These are phyloP conservation scores for Drosophila paranaensis DNA, from an alignment of 2,888 invertebrate genomes.

Conservation along the genomic window DNA sequence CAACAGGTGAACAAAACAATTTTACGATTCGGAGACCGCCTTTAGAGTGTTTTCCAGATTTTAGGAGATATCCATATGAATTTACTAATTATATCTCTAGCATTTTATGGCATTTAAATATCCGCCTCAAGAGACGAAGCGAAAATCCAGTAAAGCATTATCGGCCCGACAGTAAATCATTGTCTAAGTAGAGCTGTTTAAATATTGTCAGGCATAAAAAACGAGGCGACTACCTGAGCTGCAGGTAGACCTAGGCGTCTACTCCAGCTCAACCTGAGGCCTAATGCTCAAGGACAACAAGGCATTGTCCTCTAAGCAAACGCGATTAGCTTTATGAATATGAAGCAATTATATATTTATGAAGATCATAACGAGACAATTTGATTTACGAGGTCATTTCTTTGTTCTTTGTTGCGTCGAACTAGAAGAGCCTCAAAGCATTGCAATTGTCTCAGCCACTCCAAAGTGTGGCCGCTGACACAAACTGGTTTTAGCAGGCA, in stretches of 20 bases:
- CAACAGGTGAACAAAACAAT: constrained; percentile 81
- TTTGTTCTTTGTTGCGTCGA: background rate
- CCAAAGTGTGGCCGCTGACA: constrained; percentile 1
- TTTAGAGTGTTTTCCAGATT: constrained; percentile 12
- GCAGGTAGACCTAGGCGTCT: constrained; percentile 32
- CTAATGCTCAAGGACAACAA: constrained; percentile 59
- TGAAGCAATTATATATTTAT: constrained; percentile 74
- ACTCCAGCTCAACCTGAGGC: background rate
- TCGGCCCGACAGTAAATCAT: constrained; percentile 56
- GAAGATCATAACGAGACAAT: constrained; percentile 72
- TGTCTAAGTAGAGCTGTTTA: constrained; percentile 39
- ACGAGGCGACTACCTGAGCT: background rate
- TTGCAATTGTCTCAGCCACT: constrained; percentile 10
- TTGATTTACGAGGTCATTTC: constrained; percentile 78
- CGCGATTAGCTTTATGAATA: constrained; percentile 64
- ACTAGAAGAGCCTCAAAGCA: background rate
- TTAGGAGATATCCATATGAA: constrained; percentile 16
- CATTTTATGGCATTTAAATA: constrained; percentile 75
- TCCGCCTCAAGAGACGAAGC: constrained; percentile 51
- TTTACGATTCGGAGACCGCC: constrained; percentile 53
- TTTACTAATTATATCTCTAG: constrained; percentile 23
- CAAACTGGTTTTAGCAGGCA: constrained; percentile 21
- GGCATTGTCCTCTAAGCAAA: constrained; percentile 43
- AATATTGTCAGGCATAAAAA: constrained; percentile 56
- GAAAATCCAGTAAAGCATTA: constrained; percentile 7